Evolutionary conservation across 2,888 invertebrate species (phyloP), one percentile per base, ranked within the genome.

Genomic region (Pogonocherus hispidulus): DNA sequence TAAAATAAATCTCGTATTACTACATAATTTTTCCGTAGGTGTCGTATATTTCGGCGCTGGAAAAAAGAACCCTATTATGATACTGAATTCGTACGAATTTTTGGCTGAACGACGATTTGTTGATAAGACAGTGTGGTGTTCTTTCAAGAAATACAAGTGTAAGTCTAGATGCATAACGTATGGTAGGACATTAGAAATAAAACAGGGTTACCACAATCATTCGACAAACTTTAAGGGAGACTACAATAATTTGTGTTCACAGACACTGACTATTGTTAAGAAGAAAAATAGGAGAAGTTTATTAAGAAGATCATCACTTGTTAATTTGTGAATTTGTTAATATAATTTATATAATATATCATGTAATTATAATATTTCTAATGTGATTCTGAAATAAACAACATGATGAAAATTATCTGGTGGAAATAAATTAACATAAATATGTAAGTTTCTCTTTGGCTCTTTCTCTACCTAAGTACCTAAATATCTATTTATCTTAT

Each of bases 81-180:
- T 74, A 4, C 55, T 56, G 22, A 56, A 74, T 23, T 65, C 69
- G 1, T 65, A 44, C 37, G 57, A 69, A 49, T 73, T 57, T 46
- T 59, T 44, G n/a, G 22, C 69, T 4, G 70, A 70, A 37, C 67
- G 56, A 49, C 63, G 47, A 54, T 59, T 35, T 6, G 14, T 46
- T 1, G 22, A 71, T 47, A 70, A 63, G 54, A 73, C 71, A 1
- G 11, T 64, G n/a, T 77, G 78, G 78, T 78, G 78, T 44, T 62
- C 63, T n/a, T 66, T 67, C 49, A 74, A 74, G 69, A 54, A 62
- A 54, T 63, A 67, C 6, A 75, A 65, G 46, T 77, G 78, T 46
- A 78, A 73, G 69, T 73, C 70, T n/a, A 69, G 78, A 55, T 57
- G 77, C 22, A 55, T 52, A 0, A 72, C 77, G 6, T 70, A 47